Evolutionary conservation across 30 jellyfish, hydroid and myxozoan genomes (phyloP), one percentile per base, ranked within the genome.

Genomic region (Aurelia aurita complex sp. Pacific): DNA sequence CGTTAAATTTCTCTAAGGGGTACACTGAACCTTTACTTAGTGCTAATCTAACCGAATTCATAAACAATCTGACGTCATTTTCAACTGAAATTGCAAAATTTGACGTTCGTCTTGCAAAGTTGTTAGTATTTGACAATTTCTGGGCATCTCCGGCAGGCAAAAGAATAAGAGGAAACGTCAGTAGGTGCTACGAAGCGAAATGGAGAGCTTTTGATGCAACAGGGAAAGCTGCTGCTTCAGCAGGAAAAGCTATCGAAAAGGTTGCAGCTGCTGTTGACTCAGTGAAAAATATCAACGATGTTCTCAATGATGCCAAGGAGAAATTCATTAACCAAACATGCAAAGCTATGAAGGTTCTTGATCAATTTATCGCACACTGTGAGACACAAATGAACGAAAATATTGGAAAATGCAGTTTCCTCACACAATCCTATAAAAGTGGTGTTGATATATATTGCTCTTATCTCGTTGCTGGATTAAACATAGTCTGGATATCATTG

Each of bases 341-440:
- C 42, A 82, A 82, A 50, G 80, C 70, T 5, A 16, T 82, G 10
- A 11, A 10, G 4, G 91, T 82, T 8, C 35, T 82, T 5, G 91
- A 82, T 6, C 71, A 82, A 34, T 82, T 82, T 40, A 29, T 82
- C 29, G 59, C 4, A 12, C 91, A 82, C 63, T 14, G 46, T 18
- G 74, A 82, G 62, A 33, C 16, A 9, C 80, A 82, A 73, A 10
- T 82, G 17, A 69, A 69, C 60, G 64, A 69, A 68, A 70, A 82
- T 51, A 61, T 82, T 12, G 91, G 91, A 17, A 82, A 82, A 23
- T 82, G 91, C 74, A 73, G 82, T 7, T 82, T 82, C 59, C 55
- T 82, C 46, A 55, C 51, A 18, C 67, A 75, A 60, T 68, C 78
- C 7, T 82, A 71, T 76, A 62, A 53, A 38, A 82, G 10, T 6